phyloP scores from a whole-genome alignment of 2,113 vertebrate genomes.

The Ceyx margarethae region DNA sequence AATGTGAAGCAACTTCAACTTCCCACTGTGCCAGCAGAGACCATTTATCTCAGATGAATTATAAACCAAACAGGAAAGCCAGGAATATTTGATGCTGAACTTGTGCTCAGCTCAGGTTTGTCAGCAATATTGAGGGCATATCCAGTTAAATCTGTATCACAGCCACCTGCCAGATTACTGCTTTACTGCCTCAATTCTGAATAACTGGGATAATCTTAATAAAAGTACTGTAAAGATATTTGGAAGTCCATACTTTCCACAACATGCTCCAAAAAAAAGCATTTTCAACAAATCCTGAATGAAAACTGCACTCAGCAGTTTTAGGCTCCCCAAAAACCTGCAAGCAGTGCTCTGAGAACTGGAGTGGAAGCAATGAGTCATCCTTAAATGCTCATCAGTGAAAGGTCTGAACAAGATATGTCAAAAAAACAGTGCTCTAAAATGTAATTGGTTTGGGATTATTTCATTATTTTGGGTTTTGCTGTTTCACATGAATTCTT shows the following conservation, averaged over 20 bases:
- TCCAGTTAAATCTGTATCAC: background rate
- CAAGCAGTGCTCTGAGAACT: background rate
- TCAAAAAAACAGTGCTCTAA: background rate
- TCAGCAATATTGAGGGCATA: background rate
- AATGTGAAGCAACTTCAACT: background rate
- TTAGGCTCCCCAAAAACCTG: background rate
- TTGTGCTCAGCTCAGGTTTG: background rate
- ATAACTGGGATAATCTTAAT: background rate
- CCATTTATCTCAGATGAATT: background rate
- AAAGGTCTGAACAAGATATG: background rate
- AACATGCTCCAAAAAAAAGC: background rate
- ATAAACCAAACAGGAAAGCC: background rate
- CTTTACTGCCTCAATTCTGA: background rate
- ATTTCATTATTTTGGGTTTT: background rate
- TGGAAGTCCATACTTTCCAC: background rate
- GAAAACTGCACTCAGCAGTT: background rate
- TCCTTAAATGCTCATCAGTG: background rate
- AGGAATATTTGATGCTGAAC: background rate
- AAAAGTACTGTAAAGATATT: background rate
- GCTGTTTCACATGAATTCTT: background rate
- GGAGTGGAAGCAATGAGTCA: background rate
- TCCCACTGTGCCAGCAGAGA: background rate
- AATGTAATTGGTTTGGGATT: fast-evolving
- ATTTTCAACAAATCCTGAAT: background rate
- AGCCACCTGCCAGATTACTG: background rate